Base-by-base conservation (phyloP, 1,140 invertebrate genomes). In the Cyrtorhinus lividipennis region DNA sequence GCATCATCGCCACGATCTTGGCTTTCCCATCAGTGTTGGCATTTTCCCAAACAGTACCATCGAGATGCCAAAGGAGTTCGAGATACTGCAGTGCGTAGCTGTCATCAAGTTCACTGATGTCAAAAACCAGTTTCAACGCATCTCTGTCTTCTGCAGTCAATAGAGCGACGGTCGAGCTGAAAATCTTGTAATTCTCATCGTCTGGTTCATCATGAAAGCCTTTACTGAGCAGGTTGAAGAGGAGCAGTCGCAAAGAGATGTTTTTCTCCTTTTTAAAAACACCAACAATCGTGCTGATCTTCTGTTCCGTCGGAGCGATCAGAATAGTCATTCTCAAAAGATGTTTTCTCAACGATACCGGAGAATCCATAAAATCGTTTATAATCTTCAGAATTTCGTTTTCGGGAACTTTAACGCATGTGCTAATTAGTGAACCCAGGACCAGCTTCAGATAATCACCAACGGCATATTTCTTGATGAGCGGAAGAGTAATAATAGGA, bases 271-370 rank as follows among this genome's bases (percentile, higher is more conserved):
- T 57, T 59, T 58, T 56, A 24, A 63, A 63, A 24, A 63, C 0
- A 22, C 5, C 1, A 18, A 44, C 18, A 44, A 63, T 15, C 12
- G 24, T 24, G 30, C 38, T 22, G 10, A 57, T 18, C 1, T 20
- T 57, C 13, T 12, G 15, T 12, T 20, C 27, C 20, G 27, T 27
- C 26, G 62, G 62, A 2, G 62, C 62, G 0, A 63, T 44, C 20
- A 15, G 23, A 27, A 30, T 26, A 20, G 15, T 57, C 24, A 56
- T 22, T 3, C 62, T 18, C 2, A 63, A 20, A 38, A 63, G 58
- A 24, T 63, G 62, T n/a, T 63, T 63, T 23, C 62, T n/a, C 8
- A 63, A 10, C n/a, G 62, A 63, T 8, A 63, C 46, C 1, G 62
- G 62, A n/a, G 53, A 53, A 26, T 63, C 27, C 8, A 63, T 18